Base-by-base conservation (phyloP, 2,113 vertebrate genomes). In the Pterophyllum scalare region DNA sequence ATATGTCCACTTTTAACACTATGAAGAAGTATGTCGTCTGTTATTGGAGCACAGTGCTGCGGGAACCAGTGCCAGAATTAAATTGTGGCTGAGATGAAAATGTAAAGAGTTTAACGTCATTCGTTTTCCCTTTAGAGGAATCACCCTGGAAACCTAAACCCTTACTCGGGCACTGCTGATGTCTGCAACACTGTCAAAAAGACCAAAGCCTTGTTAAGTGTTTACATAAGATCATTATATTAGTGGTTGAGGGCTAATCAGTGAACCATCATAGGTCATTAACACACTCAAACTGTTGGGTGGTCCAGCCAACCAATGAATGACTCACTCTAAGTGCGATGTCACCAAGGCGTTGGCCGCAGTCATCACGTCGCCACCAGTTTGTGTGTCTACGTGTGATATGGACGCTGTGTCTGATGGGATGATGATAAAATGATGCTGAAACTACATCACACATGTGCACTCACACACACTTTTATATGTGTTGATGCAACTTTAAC, bases 271-370 rank as follows among this genome's bases (percentile, higher is more conserved):
- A n/a, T 6, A 14, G 58, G 38, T 64, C 46, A 60, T 58, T 38
- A 77, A 80, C 62, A 59, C 65, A 76, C 8, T 8, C 24, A 26
- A 59, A 62, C 33, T 76, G 52, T 52, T 61, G 75, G 56, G 79
- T 81, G 65, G 83, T 67, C 65, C 31, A 15, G 46, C 43, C 56
- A 31, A 59, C 65, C 62, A 38, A 57, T 77, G 52, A 60, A 77
- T 91, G 84, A 87, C 75, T 90, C 89, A 90, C 52, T 70, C 75
- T 35, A 54, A 40, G 28, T 79, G 74, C 81, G 82, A 91, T 82
- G 49, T 90, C 89, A 91, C 61, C 59, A 4, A 92, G 92, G 90
- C 82, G 89, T 86, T 56, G 78, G 10, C 76, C 33, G 6, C 61
- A 77, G 74, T 59, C 65, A 75, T 74, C 61, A 13, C 59, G 79